Evolutionary conservation across 2,797 vertebrate species (phyloP), one percentile per base, ranked within the genome.

Genomic region (Mustela erminea): DNA sequence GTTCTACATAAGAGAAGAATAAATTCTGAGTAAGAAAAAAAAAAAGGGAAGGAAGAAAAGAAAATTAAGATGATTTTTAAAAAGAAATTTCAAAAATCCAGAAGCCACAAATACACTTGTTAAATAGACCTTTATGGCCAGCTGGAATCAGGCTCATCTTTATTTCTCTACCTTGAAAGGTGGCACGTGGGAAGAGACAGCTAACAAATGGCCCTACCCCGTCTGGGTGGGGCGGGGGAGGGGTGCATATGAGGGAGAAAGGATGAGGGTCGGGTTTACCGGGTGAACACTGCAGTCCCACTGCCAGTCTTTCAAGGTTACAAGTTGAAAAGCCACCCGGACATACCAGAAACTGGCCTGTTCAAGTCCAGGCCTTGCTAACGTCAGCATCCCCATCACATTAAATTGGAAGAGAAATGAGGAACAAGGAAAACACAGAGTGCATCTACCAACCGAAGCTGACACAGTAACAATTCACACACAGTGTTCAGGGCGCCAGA

Each of bases 21-120:
- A 95, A 66, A 68, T n/a, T 75, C 70, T 58, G 2, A 68, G 14
- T 27, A 68, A 66, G 56, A 56, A 35, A 35, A 68, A 68, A 68
- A 64, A 66, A 14, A 20, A 56, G 5, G 54, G 54, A 62, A 32
- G 13, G 27, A 62, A 62, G 62, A n/a, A 81, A 86, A 49, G n/a
- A 89, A 90, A 86, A 96, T 64, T 54, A 96, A 92, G 54, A 94
- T 89, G 2, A 87, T 83, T 64, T 94, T 80, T 6, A 20, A 54
- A 83, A 94, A 78, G 38, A 72, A 89, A 72, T 52, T 72, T 66
- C 20, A 27, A 35, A 92, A 90, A 54, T 8, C 17, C 66, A 41
- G 77, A 62, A 93, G 87, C 94, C 17, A 81, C 23, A 80, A 82
- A 93, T 25, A 81, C 2, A 46, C 15, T 81, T 77, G 72, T 38